Conservation (phyloP, 2,888 invertebrate species). For the Netelia fuscicornis region DNA sequence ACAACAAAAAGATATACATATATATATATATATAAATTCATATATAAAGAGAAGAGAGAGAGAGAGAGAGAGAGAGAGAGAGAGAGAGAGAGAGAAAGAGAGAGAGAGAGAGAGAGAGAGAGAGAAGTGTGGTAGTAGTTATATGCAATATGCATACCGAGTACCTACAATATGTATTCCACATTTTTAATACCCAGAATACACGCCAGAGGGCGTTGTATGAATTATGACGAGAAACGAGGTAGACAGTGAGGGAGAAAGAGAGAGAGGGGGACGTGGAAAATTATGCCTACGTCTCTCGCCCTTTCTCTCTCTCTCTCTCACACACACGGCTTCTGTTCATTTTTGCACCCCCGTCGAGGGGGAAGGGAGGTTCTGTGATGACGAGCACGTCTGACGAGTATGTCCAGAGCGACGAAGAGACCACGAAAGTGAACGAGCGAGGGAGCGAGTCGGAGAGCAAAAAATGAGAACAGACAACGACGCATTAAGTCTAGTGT, state of each 20-base stretch:
- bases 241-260: background rate
- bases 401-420: background rate
- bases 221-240: conserved; percentile 41
- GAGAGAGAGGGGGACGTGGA: background rate
- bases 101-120: background rate
- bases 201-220: background rate
- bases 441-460: conserved; percentile 1
- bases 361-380: background rate
- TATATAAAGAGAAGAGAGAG: background rate
- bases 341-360: background rate
- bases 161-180: conserved; percentile 18
- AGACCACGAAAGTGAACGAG: background rate
- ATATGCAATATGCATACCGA: conserved; percentile 6
- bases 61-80: background rate
- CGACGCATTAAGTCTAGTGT: conserved; percentile 76
- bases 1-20: background rate
- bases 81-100: background rate
- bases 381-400: conserved; percentile 17
- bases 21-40: background rate
- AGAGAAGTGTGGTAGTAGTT: background rate
- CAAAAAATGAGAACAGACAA: conserved; percentile 67
- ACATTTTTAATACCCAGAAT: background rate
- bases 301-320: conserved; percentile 1
- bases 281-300: conserved; percentile 21
- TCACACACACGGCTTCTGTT: background rate